Base-by-base conservation (phyloP, 2,888 invertebrate species). In the Caenorhabditis becei region DNA sequence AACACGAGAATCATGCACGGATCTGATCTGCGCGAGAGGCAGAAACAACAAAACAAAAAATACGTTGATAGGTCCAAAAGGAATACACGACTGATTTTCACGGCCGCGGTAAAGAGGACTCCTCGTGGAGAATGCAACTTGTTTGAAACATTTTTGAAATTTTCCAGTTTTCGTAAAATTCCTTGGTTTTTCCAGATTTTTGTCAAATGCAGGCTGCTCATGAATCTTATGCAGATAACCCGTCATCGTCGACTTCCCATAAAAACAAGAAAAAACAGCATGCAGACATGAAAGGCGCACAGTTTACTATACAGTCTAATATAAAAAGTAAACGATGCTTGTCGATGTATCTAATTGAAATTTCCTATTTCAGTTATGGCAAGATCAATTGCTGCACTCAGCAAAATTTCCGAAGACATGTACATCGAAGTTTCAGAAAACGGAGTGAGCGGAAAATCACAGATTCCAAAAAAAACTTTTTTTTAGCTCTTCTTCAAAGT, bases 271-370 rank as follows among this genome's bases (percentile, higher is more conserved):
- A 32, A 3, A 51, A 35, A 14, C 56, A 77, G 26, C 14, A 63
- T 72, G 74, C 56, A 44, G 80, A 80, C 26, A 65, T 80, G 65
- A 80, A 80, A 71, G 80, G 80, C 51, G 80, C 80, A 20, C 75
- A 70, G 49, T 80, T 80, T 35, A 24, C 70, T 5, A 66, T 80
- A 7, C 75, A 80, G 37, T 75, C 75, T 8, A 80, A 80, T 66
- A 26, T 80, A 24, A 80, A 71, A 66, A 80, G 80, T 80, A 44
- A 35, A 20, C 18, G 18, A 26, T 20, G 58, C 16, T 32, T 28
- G 1, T 47, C 35, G 11, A 18, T 26, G 32, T 8, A 10, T 28
- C 2, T 35, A 51, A 16, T 26, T 41, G 2, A 2, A n/a, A n/a
- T n/a, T 16, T 51, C 1, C 10, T 23, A 23, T 71, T 79, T 59